A percentile compares a stretch with the other conserved stretches of the same genome.
phyloP scores from a whole-genome alignment of 1,140 invertebrate genomes.

The Aphidius gifuensis region DNA sequence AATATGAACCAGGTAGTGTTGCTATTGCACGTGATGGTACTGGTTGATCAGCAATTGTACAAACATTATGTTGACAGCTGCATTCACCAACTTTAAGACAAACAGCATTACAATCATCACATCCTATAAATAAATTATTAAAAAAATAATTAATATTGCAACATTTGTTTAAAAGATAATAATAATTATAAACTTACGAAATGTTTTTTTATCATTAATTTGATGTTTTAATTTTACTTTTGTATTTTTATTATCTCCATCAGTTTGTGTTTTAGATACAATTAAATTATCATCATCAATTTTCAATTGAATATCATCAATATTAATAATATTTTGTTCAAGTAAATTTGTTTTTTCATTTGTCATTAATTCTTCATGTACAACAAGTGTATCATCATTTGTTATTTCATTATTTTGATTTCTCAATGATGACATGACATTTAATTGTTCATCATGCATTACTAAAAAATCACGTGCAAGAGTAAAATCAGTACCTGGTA shows the following conservation, averaged over 20 bases:
- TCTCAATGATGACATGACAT: slow-evolving; percentile 46
- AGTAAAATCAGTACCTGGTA: slow-evolving; percentile 45
- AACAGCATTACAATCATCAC: slow-evolving; percentile 57
- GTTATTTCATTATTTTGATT: slow-evolving; percentile 38
- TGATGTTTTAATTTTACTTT: slow-evolving; percentile 26
- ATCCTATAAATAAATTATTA: slow-evolving; percentile 40
- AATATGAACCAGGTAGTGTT: slow-evolving; percentile 66
- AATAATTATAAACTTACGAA: slow-evolving; percentile 18
- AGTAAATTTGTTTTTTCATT: no score
- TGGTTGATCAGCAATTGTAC: slow-evolving; percentile 68
- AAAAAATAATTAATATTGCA: slow-evolving; percentile 18
- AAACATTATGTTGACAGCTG: slow-evolving; percentile 53
- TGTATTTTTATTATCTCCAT: slow-evolving; percentile 18
- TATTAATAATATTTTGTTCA: neutral
- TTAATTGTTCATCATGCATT: slow-evolving; percentile 52
- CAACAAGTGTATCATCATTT: slow-evolving; percentile 8
- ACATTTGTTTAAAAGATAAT: slow-evolving; percentile 26
- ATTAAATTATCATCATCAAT: no score
- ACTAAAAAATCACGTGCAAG: slow-evolving; percentile 50
- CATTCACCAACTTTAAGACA: slow-evolving; percentile 54
- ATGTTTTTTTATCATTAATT: slow-evolving; percentile 45
- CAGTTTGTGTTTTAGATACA: slow-evolving; percentile 20
- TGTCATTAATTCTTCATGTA: neutral
- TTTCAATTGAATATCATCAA: neutral
- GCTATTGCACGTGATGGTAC: slow-evolving; percentile 71